Evolutionary conservation across 2,113 vertebrate species (phyloP), one percentile per base, ranked within the genome.

Genomic region (Solenodon paradoxus): DNA sequence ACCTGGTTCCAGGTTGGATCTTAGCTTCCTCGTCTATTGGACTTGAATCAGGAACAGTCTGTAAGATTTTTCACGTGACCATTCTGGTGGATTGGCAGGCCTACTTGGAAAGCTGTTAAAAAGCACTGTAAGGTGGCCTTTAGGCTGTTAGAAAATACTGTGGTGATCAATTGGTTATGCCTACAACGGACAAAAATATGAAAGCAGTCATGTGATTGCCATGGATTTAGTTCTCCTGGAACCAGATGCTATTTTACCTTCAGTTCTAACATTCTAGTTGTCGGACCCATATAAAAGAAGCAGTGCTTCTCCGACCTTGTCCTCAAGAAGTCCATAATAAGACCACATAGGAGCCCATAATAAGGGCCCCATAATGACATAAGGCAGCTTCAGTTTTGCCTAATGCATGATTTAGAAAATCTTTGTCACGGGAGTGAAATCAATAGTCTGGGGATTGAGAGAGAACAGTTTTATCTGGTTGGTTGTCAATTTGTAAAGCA

Each of bases 401-500:
- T 24, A 7, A 8, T 77, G 35, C 15, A 0, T 30, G 72, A 47
- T 53, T 85, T 96, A 78, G 86, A 61, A 77, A 92, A 45, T 7
- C n/a, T n/a, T n/a, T n/a, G n/a, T n/a, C n/a, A n/a, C 3, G 26
- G 38, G n/a, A 87, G 45, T 79, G 53, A 95, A 71, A 74, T 61
- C 82, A 74, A 0, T 55, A 66, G 59, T 84, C 53, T 57, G 47
- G 15, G 7, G 66, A 32, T 77, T 66, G 87, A 47, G 30, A 75
- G 12, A 51, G 88, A 53, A 82, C 53, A 45, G 16, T 71, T 93
- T 38, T 74, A 64, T 78, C 87, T 45, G 22, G 12, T 79, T 80
- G n/a, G 66, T n/a, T 79, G 69, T 92, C 75, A 13, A 4, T 93
- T 77, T 84, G 38, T 81, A 75, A 87, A 97, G 20, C 86, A 74